phyloP scores from a whole-genome alignment of 2,797 vertebrate species.

The Molossus alvarezi region DNA sequence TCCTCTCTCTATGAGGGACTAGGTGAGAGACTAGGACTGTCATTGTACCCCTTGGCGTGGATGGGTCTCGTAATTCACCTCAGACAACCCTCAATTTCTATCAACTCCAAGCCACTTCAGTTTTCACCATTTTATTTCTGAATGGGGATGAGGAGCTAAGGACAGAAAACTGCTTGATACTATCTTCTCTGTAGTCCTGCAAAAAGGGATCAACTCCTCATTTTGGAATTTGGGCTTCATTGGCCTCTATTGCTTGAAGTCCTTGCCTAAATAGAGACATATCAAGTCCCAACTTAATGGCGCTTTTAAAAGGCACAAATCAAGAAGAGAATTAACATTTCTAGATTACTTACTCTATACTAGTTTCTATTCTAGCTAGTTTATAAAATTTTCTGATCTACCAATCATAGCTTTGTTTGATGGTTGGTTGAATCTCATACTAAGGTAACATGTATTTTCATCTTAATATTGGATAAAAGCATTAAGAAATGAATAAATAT shows the following conservation, averaged over 20 bases:
- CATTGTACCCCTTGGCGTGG: no score
- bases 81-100: not conserved
- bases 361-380: not conserved
- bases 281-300: not conserved
- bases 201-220: not conserved
- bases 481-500: slow-evolving; percentile 39
- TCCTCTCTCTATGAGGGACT: not conserved
- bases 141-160: not conserved
- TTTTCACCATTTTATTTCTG: not conserved
- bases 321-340: not conserved
- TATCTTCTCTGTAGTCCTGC: not conserved
- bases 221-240: not conserved
- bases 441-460: not conserved
- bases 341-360: not conserved
- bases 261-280: not conserved
- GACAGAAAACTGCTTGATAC: not conserved
- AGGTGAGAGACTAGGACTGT: not conserved
- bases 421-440: not conserved
- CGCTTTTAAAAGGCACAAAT: not conserved
- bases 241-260: not conserved
- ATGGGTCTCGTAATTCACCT: not conserved
- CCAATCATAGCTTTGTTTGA: not conserved
- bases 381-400: not conserved
- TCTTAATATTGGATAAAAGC: not conserved
- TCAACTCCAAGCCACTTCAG: not conserved